These are phyloP conservation scores for Sebastes oblongus DNA, from an alignment of 2,797 vertebrate species.

Conservation along the genomic window DNA sequence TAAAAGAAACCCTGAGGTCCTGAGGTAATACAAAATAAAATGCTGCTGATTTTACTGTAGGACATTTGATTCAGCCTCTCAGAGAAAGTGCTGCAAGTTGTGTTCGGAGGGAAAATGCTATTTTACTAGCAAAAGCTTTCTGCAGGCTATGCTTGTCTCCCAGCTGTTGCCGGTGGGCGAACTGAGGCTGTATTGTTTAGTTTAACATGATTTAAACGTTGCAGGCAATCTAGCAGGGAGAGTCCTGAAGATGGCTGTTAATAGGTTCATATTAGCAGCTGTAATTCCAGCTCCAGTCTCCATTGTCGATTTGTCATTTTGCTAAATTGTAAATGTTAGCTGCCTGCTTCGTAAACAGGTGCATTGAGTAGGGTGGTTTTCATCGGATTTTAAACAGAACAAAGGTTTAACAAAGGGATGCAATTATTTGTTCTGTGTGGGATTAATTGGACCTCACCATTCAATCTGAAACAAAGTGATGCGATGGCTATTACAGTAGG, in stretches of 20 bases:
- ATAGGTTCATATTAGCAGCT: constrained; percentile 40
- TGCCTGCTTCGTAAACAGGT: constrained; percentile 18
- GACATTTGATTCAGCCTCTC: constrained; percentile 10
- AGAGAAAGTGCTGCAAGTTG: constrained; percentile 24
- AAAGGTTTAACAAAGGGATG: constrained; percentile 45
- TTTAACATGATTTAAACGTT: constrained; percentile 69
- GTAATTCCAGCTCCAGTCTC: constrained; percentile 16
- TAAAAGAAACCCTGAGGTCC: background rate
- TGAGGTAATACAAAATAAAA: background rate
- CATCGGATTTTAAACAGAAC: constrained; percentile 29
- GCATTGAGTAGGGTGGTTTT: background rate
- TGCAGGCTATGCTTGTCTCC: constrained; percentile 45
- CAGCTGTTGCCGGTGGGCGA: constrained; percentile 59
- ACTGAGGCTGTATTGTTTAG: constrained; percentile 53
- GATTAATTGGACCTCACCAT: constrained; percentile 60
- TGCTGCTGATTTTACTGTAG: background rate
- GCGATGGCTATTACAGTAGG: constrained; percentile 41
- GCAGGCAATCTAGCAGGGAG: constrained; percentile 38
- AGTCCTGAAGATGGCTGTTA: constrained; percentile 24
- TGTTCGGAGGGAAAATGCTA: constrained; percentile 28
- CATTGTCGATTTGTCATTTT: constrained; percentile 4
- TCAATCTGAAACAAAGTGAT: constrained; percentile 55
- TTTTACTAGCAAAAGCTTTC: constrained; percentile 51
- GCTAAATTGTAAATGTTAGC: background rate
- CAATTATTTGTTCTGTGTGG: constrained; percentile 54